Evolutionary conservation across 2,113 vertebrate genomes (phyloP).

Genomic region (Percina caprodes): DNA sequence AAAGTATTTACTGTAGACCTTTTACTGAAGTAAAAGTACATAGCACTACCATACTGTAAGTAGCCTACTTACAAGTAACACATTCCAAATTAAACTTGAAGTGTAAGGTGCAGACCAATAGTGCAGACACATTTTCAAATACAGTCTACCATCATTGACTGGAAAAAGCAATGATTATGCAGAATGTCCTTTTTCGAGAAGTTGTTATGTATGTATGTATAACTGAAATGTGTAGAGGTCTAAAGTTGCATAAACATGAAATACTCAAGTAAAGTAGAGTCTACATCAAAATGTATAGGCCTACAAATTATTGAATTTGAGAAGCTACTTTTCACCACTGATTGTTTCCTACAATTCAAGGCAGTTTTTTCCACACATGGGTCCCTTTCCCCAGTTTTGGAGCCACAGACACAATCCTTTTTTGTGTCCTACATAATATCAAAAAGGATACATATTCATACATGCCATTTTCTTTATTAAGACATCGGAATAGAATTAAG

Average conservation of each 20-base stretch:
- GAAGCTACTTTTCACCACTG: background rate
- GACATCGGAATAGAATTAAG: too few relatives aligned
- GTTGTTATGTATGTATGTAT: background rate
- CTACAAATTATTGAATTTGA: too few relatives aligned
- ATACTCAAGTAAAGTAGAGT: background rate
- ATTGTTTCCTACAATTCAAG: background rate
- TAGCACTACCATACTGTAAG: background rate
- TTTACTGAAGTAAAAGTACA: background rate
- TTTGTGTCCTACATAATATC: too few relatives aligned
- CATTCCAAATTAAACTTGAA: background rate
- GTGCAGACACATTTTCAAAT: background rate
- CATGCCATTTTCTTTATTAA: too few relatives aligned
- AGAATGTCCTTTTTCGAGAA: background rate
- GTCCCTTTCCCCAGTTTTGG: background rate
- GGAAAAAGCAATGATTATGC: background rate
- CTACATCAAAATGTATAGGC: too few relatives aligned
- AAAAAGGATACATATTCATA: too few relatives aligned
- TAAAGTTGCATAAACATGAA: background rate
- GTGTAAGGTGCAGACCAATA: background rate
- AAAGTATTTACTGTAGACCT: background rate
- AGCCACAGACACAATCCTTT: background rate
- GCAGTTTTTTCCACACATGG: background rate
- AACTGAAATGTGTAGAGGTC: background rate
- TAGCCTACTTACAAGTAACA: background rate
- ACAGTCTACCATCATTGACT: background rate